phyloP scores from a whole-genome alignment of 2,113 vertebrate species.

The Cyprinus carpio region DNA sequence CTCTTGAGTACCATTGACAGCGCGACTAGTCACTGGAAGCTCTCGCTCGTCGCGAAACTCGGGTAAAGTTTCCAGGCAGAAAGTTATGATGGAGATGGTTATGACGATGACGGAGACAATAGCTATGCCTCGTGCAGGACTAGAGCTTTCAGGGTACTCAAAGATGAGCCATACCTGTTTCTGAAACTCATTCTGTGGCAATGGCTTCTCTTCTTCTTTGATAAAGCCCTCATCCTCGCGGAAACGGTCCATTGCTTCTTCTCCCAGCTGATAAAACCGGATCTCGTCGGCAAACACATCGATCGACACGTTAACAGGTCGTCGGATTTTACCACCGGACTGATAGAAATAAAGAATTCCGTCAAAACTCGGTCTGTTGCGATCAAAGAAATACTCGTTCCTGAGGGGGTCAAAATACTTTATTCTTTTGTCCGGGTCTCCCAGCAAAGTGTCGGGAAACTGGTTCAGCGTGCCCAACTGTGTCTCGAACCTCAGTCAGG shows the following conservation, averaged over 20 bases:
- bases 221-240: constrained; percentile 94
- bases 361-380: constrained; percentile 94
- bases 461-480: constrained; percentile 92
- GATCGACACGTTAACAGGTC: constrained; percentile 92
- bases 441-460: constrained; percentile 92
- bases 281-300: constrained; percentile 95
- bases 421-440: constrained; percentile 89
- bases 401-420: constrained; percentile 94
- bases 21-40: constrained; percentile 70
- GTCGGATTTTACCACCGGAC: constrained; percentile 89
- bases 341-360: constrained; percentile 96
- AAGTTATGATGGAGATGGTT: constrained; percentile 95
- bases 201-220: constrained; percentile 88
- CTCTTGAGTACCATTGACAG: constrained; percentile 71
- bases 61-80: constrained; percentile 94
- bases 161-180: constrained; percentile 98
- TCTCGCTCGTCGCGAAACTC: constrained; percentile 93
- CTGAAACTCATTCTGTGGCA: constrained; percentile 89
- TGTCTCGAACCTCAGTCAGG: constrained; percentile 92
- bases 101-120: constrained; percentile 95
- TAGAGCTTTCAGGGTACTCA: constrained; percentile 93
- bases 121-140: constrained; percentile 88
- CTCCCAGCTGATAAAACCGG: constrained; percentile 92
- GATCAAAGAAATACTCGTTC: constrained; percentile 98
- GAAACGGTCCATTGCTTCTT: constrained; percentile 92